Evolutionary conservation across 2,888 invertebrate species (phyloP).

Genomic region (Gortyna flavago): DNA sequence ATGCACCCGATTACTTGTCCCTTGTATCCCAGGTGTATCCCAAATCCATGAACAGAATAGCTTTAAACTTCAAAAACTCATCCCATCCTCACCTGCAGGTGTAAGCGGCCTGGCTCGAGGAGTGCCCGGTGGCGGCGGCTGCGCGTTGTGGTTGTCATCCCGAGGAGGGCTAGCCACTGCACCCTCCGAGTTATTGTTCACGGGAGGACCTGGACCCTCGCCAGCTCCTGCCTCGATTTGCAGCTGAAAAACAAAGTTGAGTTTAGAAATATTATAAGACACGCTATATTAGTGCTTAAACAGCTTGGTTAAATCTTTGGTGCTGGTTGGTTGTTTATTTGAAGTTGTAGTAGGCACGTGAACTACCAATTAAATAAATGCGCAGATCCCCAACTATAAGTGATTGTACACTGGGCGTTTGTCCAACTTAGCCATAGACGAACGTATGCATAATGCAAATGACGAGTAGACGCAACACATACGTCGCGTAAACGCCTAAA

Average conservation of each 20-base stretch:
- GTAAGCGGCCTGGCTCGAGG: slow-evolving; percentile 87
- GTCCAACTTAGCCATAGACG: not conserved
- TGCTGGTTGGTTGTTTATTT: not conserved
- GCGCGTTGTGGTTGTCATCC: slow-evolving; percentile 88
- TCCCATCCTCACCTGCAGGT: slow-evolving; percentile 85
- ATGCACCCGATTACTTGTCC: no score
- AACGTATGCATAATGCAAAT: not conserved
- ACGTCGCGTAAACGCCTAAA: not conserved
- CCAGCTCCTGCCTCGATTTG: slow-evolving; percentile 85
- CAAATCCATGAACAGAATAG: not conserved
- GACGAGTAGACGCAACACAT: no score
- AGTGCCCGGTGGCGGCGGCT: slow-evolving; percentile 77
- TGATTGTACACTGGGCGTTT: no score
- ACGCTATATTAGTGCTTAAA: no score
- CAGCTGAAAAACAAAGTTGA: slow-evolving; percentile 72
- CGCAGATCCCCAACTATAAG: not conserved
- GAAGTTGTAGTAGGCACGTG: not conserved
- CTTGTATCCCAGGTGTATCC: no score
- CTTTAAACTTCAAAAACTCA: not conserved
- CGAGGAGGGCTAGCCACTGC: slow-evolving; percentile 82
- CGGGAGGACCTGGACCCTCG: slow-evolving; percentile 86
- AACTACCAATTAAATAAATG: no score
- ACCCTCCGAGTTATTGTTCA: slow-evolving; percentile 85
- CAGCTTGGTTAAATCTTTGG: not conserved
- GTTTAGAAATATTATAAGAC: not conserved